Percentiles rank a stretch among this genome's conserved stretches.
These are phyloP conservation scores for Tetramorium alpestre DNA, from an alignment of 1,140 invertebrate species.

Conservation along the genomic window DNA sequence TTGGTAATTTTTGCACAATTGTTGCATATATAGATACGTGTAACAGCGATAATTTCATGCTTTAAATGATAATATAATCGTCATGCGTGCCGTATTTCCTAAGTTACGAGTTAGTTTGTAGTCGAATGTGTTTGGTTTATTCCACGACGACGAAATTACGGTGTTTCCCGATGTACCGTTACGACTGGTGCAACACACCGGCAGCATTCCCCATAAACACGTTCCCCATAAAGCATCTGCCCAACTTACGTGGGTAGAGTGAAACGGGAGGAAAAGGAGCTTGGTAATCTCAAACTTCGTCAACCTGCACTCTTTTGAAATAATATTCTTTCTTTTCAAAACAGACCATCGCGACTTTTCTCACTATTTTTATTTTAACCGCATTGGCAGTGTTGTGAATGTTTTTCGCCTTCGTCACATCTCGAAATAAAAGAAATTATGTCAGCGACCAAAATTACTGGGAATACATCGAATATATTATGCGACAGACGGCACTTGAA, in stretches of 20 bases:
- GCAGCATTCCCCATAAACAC: not conserved
- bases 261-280: not conserved
- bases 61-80: slow-evolving; percentile 8
- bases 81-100: not conserved
- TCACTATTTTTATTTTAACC: not conserved
- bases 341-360: not conserved
- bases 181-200: not conserved
- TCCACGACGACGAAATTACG: not conserved
- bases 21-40: no score
- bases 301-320: not conserved
- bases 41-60: not conserved
- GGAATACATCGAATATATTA: not conserved
- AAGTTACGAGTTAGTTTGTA: not conserved
- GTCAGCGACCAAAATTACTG: slow-evolving; percentile 24
- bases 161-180: slow-evolving; percentile 24
- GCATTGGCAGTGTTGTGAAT: not conserved
- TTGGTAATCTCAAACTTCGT: not conserved
- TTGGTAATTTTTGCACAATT: not conserved
- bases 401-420: not conserved
- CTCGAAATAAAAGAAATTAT: not conserved
- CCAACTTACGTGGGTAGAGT: not conserved
- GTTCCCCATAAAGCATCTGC: not conserved
- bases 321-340: not conserved
- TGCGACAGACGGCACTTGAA: not conserved
- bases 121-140: not conserved